Evolutionary conservation across 53 echinoderm and acorn worm genomes (phyloP).

Genomic region (Mesocentrotus franciscanus): DNA sequence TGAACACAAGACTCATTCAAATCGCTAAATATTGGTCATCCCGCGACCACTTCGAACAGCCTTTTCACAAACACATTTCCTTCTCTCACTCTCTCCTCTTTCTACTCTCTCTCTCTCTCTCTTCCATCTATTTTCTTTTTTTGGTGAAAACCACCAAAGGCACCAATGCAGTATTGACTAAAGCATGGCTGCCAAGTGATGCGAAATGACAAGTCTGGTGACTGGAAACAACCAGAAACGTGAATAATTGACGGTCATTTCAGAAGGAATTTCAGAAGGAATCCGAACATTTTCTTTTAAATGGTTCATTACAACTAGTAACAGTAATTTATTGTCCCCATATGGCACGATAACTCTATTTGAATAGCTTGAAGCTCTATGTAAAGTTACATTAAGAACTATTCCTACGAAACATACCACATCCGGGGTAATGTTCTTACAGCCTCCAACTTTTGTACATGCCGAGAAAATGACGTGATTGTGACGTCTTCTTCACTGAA

Average conservation of each 20-base stretch:
- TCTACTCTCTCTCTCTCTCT: neutral
- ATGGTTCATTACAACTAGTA: neutral
- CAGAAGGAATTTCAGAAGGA: neutral
- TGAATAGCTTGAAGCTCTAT: neutral
- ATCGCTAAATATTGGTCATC: constrained; percentile 63
- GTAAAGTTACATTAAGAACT: neutral
- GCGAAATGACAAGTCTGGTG: neutral
- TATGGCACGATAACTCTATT: neutral
- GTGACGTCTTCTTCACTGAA: too few relatives aligned
- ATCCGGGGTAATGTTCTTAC: neutral
- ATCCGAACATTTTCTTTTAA: neutral
- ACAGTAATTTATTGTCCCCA: neutral
- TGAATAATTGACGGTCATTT: neutral
- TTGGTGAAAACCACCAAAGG: neutral
- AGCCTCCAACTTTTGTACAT: too few relatives aligned
- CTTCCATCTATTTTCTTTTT: neutral
- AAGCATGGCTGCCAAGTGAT: neutral
- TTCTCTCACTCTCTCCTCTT: neutral
- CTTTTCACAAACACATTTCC: neutral
- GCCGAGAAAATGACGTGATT: too few relatives aligned
- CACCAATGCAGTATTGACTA: neutral
- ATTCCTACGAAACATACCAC: neutral
- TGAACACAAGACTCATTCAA: constrained; percentile 40
- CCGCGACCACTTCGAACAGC: neutral
- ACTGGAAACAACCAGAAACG: neutral